A percentile compares a stretch with the other conserved stretches of the same genome.
Conservation (phyloP, 2,113 vertebrate species). For the Malurus cyaneus region DNA sequence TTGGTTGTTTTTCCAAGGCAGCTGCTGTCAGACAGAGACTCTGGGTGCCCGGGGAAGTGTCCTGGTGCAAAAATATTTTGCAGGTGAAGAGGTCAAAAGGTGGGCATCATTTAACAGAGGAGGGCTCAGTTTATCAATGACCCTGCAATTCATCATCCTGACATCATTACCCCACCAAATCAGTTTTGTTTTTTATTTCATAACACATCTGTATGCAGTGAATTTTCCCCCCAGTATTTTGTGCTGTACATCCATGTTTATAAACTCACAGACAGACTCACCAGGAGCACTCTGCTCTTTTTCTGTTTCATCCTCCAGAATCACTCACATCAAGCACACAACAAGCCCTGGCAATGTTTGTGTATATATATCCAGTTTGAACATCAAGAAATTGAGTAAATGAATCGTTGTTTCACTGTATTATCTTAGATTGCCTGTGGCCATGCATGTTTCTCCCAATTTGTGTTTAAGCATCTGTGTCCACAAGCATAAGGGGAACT, state of each 20-base stretch:
- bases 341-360: background rate
- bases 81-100: slow-evolving; percentile 37
- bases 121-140: background rate
- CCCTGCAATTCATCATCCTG: background rate
- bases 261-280: background rate
- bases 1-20: slow-evolving; percentile 31
- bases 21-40: background rate
- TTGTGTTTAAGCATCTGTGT: background rate
- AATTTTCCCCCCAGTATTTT: background rate
- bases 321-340: background rate
- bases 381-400: background rate
- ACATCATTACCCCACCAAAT: background rate
- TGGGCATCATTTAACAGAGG: background rate
- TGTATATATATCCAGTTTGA: background rate
- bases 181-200: background rate
- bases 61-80: background rate
- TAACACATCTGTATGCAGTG: background rate
- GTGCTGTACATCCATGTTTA: background rate
- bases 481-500: background rate
- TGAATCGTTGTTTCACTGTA: background rate
- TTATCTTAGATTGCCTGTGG: background rate
- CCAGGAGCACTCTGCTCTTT: background rate
- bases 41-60: background rate
- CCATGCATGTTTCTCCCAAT: background rate
- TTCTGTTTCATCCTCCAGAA: background rate